Conservation (phyloP, 53 echinoderm and acorn worm species). For the Apostichopus leukothele region DNA sequence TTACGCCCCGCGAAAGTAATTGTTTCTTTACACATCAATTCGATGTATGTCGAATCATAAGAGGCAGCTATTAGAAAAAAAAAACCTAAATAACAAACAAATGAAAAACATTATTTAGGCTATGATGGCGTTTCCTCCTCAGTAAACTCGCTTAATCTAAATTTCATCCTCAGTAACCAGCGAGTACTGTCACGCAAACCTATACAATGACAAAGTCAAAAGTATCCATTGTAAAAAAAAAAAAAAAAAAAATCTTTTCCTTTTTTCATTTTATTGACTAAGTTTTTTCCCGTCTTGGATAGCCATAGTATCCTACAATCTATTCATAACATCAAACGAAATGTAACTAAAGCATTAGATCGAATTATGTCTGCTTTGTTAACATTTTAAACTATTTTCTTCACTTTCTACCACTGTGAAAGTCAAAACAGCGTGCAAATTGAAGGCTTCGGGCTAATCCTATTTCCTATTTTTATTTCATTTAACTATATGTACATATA, state of each 20-base stretch:
- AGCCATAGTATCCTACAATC: background rate
- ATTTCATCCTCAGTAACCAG: background rate
- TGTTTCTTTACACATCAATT: too few relatives aligned
- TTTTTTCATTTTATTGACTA: too few relatives aligned
- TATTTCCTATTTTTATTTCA: slow-evolving; percentile 1
- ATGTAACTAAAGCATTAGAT: slow-evolving; percentile 30
- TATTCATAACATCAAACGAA: background rate
- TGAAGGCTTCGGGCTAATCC: slow-evolving; percentile 33
- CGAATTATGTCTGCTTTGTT: slow-evolving; percentile 41
- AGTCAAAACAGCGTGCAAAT: slow-evolving; percentile 43
- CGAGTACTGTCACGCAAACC: background rate
- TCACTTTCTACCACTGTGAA: slow-evolving; percentile 15
- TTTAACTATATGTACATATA: background rate
- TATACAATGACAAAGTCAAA: background rate
- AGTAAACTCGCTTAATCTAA: background rate
- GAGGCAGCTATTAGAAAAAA: background rate
- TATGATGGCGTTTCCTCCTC: background rate
- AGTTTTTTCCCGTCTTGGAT: too few relatives aligned
- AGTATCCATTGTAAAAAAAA: background rate
- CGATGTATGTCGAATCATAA: background rate
- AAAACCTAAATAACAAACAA: background rate
- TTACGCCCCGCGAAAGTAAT: too few relatives aligned
- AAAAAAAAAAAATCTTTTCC: background rate
- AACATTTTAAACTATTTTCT: slow-evolving; percentile 23
- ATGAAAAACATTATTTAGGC: background rate